Conservation (phyloP, 1,140 invertebrate genomes). For the Caligus rogercresseyi region DNA sequence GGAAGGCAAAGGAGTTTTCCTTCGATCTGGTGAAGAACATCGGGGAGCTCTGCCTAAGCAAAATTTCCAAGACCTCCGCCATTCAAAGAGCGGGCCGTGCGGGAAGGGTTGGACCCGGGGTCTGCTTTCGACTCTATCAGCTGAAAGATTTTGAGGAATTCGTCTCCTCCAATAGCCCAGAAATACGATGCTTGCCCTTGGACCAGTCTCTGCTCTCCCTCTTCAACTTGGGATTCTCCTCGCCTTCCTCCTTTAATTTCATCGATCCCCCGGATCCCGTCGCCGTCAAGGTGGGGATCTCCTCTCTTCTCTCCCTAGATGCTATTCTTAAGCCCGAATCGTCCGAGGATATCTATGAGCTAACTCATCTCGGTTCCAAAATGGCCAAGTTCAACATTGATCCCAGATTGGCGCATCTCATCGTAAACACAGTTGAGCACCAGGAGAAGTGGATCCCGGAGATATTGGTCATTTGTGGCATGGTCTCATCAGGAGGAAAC, state of each 20-base stretch:
- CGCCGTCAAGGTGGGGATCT: neutral
- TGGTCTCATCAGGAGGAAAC: neutral
- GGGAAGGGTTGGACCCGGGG: slow-evolving; percentile 84
- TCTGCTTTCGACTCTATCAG: slow-evolving; percentile 74
- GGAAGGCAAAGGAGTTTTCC: slow-evolving; percentile 94
- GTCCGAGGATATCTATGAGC: neutral
- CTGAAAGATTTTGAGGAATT: slow-evolving; percentile 9
- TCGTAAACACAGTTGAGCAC: neutral
- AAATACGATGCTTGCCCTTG: neutral
- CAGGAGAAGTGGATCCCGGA: neutral
- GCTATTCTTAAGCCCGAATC: neutral
- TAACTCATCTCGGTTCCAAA: neutral
- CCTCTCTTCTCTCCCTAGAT: neutral
- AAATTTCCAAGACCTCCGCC: slow-evolving; percentile 73
- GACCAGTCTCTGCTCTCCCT: neutral
- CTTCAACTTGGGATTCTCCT: neutral
- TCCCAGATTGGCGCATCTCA: neutral
- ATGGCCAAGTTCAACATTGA: neutral
- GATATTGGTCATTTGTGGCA: neutral
- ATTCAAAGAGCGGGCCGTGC: slow-evolving; percentile 88
- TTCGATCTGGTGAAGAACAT: slow-evolving; percentile 64
- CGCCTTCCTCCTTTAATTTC: neutral
- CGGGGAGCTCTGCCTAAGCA: slow-evolving; percentile 89
- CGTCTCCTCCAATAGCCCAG: neutral
- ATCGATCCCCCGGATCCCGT: neutral